Percentiles rank a stretch among this genome's conserved stretches.
Conservation (phyloP, 2,888 invertebrate species). For the Amblyjoppa proteus region DNA sequence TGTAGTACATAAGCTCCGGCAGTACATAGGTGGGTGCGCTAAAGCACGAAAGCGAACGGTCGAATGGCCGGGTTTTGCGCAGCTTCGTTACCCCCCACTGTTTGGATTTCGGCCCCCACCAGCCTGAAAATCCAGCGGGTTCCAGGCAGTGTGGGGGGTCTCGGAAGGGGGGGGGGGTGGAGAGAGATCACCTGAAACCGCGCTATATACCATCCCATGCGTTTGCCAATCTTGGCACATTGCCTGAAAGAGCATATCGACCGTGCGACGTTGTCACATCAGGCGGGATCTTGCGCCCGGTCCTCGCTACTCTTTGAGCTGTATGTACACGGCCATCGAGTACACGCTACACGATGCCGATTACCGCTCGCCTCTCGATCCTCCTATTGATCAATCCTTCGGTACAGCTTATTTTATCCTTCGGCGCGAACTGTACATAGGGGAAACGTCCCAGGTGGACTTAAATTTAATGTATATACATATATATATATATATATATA, state of each 20-base stretch:
- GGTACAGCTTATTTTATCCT: slow-evolving; percentile 19
- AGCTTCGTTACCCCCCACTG: slow-evolving; percentile 78
- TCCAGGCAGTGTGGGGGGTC: slow-evolving; percentile 70
- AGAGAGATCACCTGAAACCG: slow-evolving; percentile 79
- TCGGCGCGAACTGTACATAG: slow-evolving; percentile 1
- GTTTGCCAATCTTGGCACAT: slow-evolving; percentile 85
- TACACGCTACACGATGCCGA: slow-evolving; percentile 78
- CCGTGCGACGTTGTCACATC: slow-evolving; percentile 84
- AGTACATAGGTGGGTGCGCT: slow-evolving; percentile 80
- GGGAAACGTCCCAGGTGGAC: neutral
- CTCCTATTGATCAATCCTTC: slow-evolving; percentile 44
- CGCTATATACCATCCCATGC: slow-evolving; percentile 79
- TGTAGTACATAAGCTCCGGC: slow-evolving; percentile 78
- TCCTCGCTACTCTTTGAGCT: slow-evolving; percentile 72
- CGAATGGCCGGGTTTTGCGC: slow-evolving; percentile 81
- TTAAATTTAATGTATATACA: neutral
- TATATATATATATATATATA: neutral
- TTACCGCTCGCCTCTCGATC: slow-evolving; percentile 45
- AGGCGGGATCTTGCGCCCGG: slow-evolving; percentile 77
- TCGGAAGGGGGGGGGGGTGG: slow-evolving; percentile 70
- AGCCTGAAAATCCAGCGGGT: slow-evolving; percentile 76
- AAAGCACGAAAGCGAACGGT: slow-evolving; percentile 69
- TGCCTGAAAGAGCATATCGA: slow-evolving; percentile 85
- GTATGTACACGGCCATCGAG: slow-evolving; percentile 65
- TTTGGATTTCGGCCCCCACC: slow-evolving; percentile 64